Conservation (phyloP, 2,113 vertebrate species). For the Bos javanicus region DNA sequence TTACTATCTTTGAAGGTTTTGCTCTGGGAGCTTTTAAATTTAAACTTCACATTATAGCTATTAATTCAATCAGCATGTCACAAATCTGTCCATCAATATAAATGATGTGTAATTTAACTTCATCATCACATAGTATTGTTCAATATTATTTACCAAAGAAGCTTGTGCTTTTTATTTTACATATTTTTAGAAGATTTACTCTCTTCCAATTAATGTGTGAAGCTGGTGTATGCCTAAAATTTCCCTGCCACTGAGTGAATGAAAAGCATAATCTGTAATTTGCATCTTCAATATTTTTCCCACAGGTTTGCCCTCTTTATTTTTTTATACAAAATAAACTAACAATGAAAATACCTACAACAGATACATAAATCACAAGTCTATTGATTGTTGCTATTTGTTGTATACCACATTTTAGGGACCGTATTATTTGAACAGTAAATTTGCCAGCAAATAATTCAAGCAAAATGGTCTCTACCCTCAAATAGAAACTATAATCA, state of each 20-base stretch:
- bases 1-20: constrained; percentile 31
- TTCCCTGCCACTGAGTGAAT: not conserved
- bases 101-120: constrained; percentile 2
- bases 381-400: not conserved
- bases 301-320: not conserved
- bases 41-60: not conserved
- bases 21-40: not conserved
- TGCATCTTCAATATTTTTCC: not conserved
- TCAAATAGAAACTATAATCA: not conserved
- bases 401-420: constrained; percentile 1
- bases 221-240: not conserved
- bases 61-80: constrained; percentile 9
- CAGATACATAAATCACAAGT: not conserved
- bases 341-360: not conserved
- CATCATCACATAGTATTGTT: not conserved
- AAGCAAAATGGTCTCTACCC: not conserved
- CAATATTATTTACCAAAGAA: not conserved
- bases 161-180: not conserved
- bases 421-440: constrained; percentile 13
- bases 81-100: not conserved
- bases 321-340: constrained; percentile 14
- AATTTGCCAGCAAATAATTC: constrained; percentile 11
- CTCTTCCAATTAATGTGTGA: not conserved
- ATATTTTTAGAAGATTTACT: not conserved
- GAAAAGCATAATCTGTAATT: not conserved